Base-by-base conservation (phyloP, 2,113 vertebrate genomes). In the Erinaceus europaeus region DNA sequence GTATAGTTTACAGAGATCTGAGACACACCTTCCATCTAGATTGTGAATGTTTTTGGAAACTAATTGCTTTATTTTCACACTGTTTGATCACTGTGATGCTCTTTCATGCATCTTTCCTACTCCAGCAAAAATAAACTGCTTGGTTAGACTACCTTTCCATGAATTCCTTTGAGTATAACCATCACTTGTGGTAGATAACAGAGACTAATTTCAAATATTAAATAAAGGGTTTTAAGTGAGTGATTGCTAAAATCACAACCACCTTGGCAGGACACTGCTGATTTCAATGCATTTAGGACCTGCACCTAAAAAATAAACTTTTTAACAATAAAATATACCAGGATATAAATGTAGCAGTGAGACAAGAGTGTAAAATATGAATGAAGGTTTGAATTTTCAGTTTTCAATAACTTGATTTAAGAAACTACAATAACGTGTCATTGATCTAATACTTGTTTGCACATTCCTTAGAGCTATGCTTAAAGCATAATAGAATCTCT, bases 401-500 rank as follows among this genome's bases (percentile, higher is more conserved):
- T 96, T 97, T 97, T 95, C 96, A 97, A 95, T 96, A 96, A 95
- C 94, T 93, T 96, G 96, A 97, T 96, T 96, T 97, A 97, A 97
- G 96, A 96, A 97, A 95, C 91, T 93, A 97, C 96, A 97, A 97
- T 98, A 97, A 95, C 90, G 79, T 92, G 94, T 94, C 96, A 96
- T 96, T 96, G 96, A 97, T 97, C 96, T 97, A 95, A 96, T 95
- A 95, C 94, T 95, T 97, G 96, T 97, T 97, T 97, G 94, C 97
- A 97, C 97, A 96, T 97, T 97, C 96, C 96, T 97, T 93, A 91
- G 77, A 97, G 96, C 95, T 95, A 94, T 94, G 94, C 88, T 95
- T 95, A 96, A 97, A 95, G 94, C 96, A 95, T 96, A 98, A 97
- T 97, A 94, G 96, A 97, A 96, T 95, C 97, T 97, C 97, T 97